Conservation (phyloP, 2,797 vertebrate species). For the Lophotriccus pileatus region DNA sequence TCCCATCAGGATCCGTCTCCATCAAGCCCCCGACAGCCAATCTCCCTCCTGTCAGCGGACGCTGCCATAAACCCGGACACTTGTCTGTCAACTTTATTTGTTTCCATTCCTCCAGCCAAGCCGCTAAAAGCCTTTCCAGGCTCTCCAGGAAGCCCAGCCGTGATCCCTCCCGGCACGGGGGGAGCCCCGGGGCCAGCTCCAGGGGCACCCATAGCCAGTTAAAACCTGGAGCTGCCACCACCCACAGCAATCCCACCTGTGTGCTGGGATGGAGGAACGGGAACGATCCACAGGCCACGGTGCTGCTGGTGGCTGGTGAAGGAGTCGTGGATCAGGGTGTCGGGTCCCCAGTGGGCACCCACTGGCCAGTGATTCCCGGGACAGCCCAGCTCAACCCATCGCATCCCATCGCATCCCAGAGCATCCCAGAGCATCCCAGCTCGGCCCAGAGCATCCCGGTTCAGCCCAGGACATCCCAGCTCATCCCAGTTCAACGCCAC, state of each 20-base stretch:
- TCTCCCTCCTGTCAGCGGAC: slow-evolving; percentile 24
- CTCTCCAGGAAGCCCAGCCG: rapidly evolving
- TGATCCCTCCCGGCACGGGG: rapidly evolving
- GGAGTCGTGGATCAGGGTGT: rapidly evolving
- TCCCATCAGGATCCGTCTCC: slow-evolving; percentile 19
- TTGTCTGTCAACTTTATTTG: slow-evolving; percentile 49
- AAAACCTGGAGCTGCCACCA: rapidly evolving
- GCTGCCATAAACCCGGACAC: slow-evolving; percentile 31
- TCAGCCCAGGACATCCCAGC: not conserved
- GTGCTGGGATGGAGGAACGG: rapidly evolving
- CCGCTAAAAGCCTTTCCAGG: not conserved
- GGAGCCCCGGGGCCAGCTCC: not conserved
- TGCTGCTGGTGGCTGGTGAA: not conserved
- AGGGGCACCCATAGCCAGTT: not conserved
- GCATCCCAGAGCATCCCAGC: rapidly evolving
- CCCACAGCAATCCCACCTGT: rapidly evolving
- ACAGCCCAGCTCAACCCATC: not conserved
- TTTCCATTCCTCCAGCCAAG: slow-evolving; percentile 32
- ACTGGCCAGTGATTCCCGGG: rapidly evolving
- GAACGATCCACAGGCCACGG: not conserved
- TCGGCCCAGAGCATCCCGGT: not conserved
- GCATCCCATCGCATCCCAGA: not conserved
- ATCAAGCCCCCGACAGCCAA: slow-evolving; percentile 14
- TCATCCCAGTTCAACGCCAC: no score
- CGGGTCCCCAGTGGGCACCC: rapidly evolving